Conservation (phyloP, 1,140 invertebrate species). For the Polypedilum vanderplanki region DNA sequence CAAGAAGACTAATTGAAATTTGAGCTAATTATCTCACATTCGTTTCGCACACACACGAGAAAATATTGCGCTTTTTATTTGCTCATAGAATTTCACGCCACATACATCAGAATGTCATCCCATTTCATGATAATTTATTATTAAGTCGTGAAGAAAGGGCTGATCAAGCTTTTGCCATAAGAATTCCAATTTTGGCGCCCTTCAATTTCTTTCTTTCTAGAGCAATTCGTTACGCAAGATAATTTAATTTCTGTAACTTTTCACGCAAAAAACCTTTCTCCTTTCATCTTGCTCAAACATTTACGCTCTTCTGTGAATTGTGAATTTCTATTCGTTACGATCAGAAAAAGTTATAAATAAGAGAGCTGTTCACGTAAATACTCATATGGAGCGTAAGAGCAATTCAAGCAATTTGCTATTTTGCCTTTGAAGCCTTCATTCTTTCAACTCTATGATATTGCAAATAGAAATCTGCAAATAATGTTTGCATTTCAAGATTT, state of each 20-base stretch:
- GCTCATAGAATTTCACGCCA: conserved; percentile 21
- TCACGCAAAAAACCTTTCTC: conserved; percentile 4
- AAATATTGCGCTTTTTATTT: background rate
- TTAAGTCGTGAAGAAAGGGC: too few species aligned
- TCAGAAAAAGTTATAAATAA: conserved; percentile 19
- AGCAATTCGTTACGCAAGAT: background rate
- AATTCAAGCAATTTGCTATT: background rate
- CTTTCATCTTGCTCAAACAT: background rate
- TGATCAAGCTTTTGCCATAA: too few species aligned
- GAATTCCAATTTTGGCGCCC: background rate
- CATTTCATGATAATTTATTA: too few species aligned
- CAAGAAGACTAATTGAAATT: conserved; percentile 25
- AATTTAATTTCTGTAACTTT: conserved; percentile 16
- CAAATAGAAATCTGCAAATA: background rate
- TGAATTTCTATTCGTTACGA: background rate
- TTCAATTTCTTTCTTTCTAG: background rate
- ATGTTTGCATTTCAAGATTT: background rate
- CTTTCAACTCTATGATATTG: background rate
- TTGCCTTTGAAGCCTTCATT: background rate
- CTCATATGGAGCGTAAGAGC: too few species aligned
- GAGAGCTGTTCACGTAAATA: background rate
- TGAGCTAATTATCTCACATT: conserved; percentile 1
- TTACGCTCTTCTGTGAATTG: too few species aligned
- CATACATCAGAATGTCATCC: background rate
- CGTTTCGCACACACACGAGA: background rate